Evolutionary conservation across 2,113 vertebrate species (phyloP), one percentile per base, ranked within the genome.

Genomic region (Rissa tridactyla): DNA sequence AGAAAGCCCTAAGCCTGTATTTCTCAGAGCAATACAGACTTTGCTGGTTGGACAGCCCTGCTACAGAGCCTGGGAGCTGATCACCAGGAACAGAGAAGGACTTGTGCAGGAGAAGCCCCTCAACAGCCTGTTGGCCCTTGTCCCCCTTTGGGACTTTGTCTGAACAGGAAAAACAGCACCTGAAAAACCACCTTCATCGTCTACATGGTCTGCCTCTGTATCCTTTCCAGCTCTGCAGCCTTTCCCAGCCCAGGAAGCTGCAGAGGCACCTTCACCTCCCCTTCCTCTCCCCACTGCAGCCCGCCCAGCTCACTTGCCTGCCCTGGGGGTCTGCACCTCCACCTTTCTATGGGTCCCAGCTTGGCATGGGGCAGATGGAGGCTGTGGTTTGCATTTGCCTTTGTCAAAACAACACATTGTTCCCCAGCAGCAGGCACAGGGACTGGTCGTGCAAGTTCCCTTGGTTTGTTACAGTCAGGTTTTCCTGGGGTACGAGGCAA

Each of bases 341-440:
- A n/a, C 10, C 20, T 17, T 58, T 54, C 71, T 19, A 1, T 42
- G 71, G 66, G 47, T 76, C 46, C 30, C 82, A 70, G 40, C 46
- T 30, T 64, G 55, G 86, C 68, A 46, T 25, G 46, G 54, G 76
- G 52, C 81, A 89, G 80, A 80, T 91, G 84, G 32, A 75, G 84
- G 51, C 58, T 77, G 75, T 34, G 64, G 34, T 66, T 92, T 73
- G 36, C 40, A 44, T 82, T 82, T 82, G 55, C 23, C 44, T 95
- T 90, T 90, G 69, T 92, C 71, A 88, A 54, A 92, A 90, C 75
- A 92, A 61, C 0, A 10, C 68, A 12, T 54, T 93, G 79, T 76
- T 86, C 32, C n/a, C 54, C 2, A 27, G 91, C 68, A 77, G 92
- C 51, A 78, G 72, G 71, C 5, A 81, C 2, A 2, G 65, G 81